Percentiles rank a stretch among this genome's conserved stretches.
phyloP scores from a whole-genome alignment of 2,797 vertebrate species.

The Pseudochaenichthys georgianus region DNA sequence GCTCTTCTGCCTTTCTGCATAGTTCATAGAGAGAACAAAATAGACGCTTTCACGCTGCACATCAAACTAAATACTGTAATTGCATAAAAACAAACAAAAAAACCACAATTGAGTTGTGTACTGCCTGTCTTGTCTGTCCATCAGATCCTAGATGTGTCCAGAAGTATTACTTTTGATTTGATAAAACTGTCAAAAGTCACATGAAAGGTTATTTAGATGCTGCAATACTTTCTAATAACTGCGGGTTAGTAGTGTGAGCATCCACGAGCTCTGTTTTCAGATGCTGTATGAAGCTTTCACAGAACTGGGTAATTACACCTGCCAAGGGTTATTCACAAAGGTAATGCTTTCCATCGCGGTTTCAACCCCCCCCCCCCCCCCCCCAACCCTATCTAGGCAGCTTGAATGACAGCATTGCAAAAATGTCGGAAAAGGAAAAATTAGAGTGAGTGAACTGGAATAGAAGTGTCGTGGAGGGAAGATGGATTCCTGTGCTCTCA shows the following conservation, averaged over 20 bases:
- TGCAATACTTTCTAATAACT: slow-evolving; percentile 60
- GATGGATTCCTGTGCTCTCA: slow-evolving; percentile 81
- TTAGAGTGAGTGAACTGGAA: slow-evolving; percentile 79
- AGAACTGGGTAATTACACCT: slow-evolving; percentile 69
- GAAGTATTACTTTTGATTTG: slow-evolving; percentile 56
- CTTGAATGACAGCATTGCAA: slow-evolving; percentile 74
- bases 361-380: slow-evolving; percentile 27
- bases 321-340: slow-evolving; percentile 55
- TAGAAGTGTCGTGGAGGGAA: slow-evolving; percentile 76
- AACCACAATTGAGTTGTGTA: slow-evolving; percentile 46
- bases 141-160: slow-evolving; percentile 66
- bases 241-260: slow-evolving; percentile 43
- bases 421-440: slow-evolving; percentile 69
- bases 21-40: slow-evolving; percentile 53
- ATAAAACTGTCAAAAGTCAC: slow-evolving; percentile 66
- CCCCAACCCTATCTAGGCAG: slow-evolving; percentile 58
- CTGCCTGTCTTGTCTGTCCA: slow-evolving; percentile 43
- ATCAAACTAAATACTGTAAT: slow-evolving; percentile 46
- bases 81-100: slow-evolving; percentile 23
- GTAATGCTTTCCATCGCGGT: slow-evolving; percentile 47
- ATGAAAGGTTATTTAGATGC: slow-evolving; percentile 58
- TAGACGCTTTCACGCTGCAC: slow-evolving; percentile 30
- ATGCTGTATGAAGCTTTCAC: slow-evolving; percentile 47
- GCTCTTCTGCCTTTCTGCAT: slow-evolving; percentile 35
- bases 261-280: slow-evolving; percentile 42